Conservation (phyloP, 2,113 vertebrate genomes). For the Semnornis frantzii region DNA sequence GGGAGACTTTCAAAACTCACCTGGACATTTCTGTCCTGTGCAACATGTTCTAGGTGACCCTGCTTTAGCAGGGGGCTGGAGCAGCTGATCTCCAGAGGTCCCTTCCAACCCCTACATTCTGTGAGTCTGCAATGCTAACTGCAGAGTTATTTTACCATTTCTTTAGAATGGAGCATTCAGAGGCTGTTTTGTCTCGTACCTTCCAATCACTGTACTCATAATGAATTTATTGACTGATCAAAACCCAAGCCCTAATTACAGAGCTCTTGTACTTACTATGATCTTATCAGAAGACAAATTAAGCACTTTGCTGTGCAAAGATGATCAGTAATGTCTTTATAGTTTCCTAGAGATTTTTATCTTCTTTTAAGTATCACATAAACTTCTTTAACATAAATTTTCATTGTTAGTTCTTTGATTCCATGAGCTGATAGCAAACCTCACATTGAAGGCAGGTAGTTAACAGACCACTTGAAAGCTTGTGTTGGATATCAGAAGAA, state of each 20-base stretch:
- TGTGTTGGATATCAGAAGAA: not conserved
- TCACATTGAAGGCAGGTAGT: not conserved
- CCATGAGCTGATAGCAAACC: not conserved
- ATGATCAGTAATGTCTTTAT: slow-evolving; percentile 16
- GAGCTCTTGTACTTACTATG: not conserved
- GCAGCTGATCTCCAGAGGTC: too few relatives aligned
- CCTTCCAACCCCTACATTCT: too few relatives aligned
- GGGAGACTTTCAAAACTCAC: too few relatives aligned
- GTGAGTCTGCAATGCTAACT: too few relatives aligned
- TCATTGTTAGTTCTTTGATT: slow-evolving; percentile 19
- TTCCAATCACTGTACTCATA: not conserved
- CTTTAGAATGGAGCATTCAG: not conserved
- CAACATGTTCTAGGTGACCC: too few relatives aligned
- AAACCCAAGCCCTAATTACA: slow-evolving; percentile 29
- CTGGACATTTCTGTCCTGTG: too few relatives aligned
- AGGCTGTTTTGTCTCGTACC: not conserved
- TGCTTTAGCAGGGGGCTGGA: too few relatives aligned
- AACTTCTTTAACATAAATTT: not conserved
- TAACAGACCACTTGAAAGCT: not conserved
- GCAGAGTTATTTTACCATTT: not conserved
- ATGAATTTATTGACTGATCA: slow-evolving; percentile 29
- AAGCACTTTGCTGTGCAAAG: not conserved
- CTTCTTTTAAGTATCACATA: slow-evolving; percentile 1
- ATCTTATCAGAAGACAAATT: slow-evolving; percentile 25
- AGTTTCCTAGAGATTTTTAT: not conserved